A percentile compares a stretch with the other conserved stretches of the same genome.
These are phyloP conservation scores for Artemisiospiza belli DNA, from an alignment of 2,113 vertebrate genomes.

Conservation along the genomic window DNA sequence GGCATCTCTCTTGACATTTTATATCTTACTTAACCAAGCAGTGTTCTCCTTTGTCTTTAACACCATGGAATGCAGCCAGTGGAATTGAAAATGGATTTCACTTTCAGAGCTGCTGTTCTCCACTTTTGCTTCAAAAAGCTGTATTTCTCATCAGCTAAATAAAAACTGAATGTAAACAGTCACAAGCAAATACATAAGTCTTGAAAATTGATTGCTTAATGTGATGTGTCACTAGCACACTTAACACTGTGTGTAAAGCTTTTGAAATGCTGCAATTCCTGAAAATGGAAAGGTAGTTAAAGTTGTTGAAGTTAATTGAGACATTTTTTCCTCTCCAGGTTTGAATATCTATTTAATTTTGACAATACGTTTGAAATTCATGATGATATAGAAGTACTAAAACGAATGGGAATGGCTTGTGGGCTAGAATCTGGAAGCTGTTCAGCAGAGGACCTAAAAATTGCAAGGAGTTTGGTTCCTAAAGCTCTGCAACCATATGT, in stretches of 20 bases:
- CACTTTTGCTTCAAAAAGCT: background rate
- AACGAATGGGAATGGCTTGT: conserved; percentile 98
- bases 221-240: background rate
- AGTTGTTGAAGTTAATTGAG: background rate
- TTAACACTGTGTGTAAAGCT: background rate
- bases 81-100: background rate
- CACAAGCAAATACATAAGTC: background rate
- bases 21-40: background rate
- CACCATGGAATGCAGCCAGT: background rate
- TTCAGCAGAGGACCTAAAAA: conserved; percentile 92
- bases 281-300: background rate
- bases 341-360: conserved; percentile 99
- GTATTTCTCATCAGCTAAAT: background rate
- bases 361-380: conserved; percentile 99
- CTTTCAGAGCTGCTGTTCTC: background rate
- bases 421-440: conserved; percentile 95
- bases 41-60: background rate
- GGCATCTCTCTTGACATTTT: background rate
- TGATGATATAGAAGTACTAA: conserved; percentile 97
- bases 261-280: background rate
- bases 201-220: background rate
- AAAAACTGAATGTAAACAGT: background rate
- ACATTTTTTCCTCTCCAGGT: conserved; percentile 73
- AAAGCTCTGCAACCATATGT: conserved; percentile 98
- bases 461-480: conserved; percentile 91